These are phyloP conservation scores for Nesometra sesokonis DNA, from an alignment of 35 echinoderm and acorn worm genomes.

Conservation along the genomic window DNA sequence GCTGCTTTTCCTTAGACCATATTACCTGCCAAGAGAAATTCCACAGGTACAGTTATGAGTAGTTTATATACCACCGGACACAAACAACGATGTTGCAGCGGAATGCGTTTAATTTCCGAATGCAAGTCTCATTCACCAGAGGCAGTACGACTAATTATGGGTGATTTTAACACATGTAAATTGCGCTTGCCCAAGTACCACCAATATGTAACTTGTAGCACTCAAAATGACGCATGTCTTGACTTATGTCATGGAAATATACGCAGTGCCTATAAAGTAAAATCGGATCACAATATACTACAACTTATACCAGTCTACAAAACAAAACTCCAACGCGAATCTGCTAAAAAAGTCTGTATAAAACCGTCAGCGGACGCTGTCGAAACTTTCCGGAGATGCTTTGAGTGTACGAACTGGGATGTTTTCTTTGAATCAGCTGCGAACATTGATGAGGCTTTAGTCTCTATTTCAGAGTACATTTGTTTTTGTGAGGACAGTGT, in stretches of 20 bases:
- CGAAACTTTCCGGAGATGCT: background rate
- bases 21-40: too few species aligned
- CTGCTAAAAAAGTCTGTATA: background rate
- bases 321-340: background rate
- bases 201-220: background rate
- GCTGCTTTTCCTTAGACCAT: too few species aligned
- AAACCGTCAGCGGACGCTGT: background rate
- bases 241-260: constrained; percentile 25
- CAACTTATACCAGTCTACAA: background rate
- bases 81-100: background rate
- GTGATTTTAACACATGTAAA: constrained; percentile 5
- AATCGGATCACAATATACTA: background rate
- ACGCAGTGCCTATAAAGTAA: background rate
- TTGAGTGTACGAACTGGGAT: constrained; percentile 9
- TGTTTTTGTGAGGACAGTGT: constrained; percentile 20
- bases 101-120: constrained; percentile 2
- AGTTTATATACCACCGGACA: background rate
- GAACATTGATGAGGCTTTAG: background rate
- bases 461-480: background rate
- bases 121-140: background rate
- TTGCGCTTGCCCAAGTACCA: background rate
- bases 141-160: background rate
- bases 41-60: too few species aligned
- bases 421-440: background rate
- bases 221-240: background rate